Evolutionary conservation across 2,888 invertebrate species (phyloP), one percentile per base, ranked within the genome.

Genomic region (Drosophila affinis): DNA sequence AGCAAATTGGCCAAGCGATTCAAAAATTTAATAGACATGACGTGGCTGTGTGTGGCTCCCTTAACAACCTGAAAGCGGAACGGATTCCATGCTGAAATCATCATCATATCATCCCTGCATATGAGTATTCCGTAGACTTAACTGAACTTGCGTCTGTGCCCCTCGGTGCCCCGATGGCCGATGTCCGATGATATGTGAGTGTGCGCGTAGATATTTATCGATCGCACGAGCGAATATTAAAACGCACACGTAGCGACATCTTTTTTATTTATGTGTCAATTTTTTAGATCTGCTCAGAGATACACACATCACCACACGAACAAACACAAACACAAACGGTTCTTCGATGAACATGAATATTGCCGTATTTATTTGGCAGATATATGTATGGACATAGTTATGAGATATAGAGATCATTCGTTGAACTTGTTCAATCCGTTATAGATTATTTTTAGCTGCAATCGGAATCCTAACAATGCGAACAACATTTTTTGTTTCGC

Each of bases 201-300:
- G 48, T 70, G 51, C 55, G 62, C 51, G 39, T 51, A 58, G 29
- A 63, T 72, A 72, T 58, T 58, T 72, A 72, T 72, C 65, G 71
- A 72, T 72, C 64, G 73, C 72, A 72, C 72, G 72, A 72, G 72
- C 72, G 72, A 24, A 72, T 64, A 47, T 59, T 72, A 73, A 73
- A 73, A 71, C 51, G 55, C 71, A 71, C 71, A 72, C 72, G 55
- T 18, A 67, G 60, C 59, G 72, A 72, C 73, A 72, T 47, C 21
- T 72, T 65, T 51, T 71, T 70, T 69, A 39, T 81, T 76, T 78
- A 80, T 82, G 64, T 77, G 76, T 72, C 77, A 86, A 82, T 69
- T 76, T 75, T 72, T 76, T 70, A 79, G 80, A 63, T 85, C 79
- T 67, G 63, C 46, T 62, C 53, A 63, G 63, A 61, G 48, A 77